A percentile compares a stretch with the other conserved stretches of the same genome.
phyloP scores from a whole-genome alignment of 2,888 invertebrate species.

The Hyppa rectilinea region DNA sequence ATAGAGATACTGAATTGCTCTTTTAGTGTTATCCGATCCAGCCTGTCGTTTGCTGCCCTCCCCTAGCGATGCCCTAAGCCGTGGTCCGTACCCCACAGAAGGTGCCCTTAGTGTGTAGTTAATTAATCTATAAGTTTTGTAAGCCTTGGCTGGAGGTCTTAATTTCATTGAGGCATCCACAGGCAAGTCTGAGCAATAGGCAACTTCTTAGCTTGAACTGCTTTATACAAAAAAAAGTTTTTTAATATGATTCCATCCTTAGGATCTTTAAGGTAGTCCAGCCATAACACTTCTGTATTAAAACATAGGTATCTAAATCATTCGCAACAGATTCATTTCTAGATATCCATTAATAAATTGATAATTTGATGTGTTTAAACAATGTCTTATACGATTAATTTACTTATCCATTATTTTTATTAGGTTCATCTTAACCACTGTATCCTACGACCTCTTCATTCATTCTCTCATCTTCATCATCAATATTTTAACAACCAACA shows the following conservation, averaged over 20 bases:
- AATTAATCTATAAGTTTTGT: too few relatives aligned
- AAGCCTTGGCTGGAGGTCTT: too few relatives aligned
- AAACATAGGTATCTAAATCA: not conserved
- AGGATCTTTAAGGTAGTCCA: not conserved
- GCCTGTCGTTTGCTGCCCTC: too few relatives aligned
- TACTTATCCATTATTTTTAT: not conserved
- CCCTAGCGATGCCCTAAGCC: too few relatives aligned
- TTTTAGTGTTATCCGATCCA: too few relatives aligned
- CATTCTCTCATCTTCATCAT: too few relatives aligned
- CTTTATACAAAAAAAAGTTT: not conserved
- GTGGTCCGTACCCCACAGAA: too few relatives aligned
- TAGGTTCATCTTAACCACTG: not conserved
- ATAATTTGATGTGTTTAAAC: not conserved
- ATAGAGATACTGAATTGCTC: too few relatives aligned
- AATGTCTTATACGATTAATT: not conserved
- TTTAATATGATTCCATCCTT: not conserved
- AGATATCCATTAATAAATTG: not conserved
- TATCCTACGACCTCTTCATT: not conserved
- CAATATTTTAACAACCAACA: not conserved
- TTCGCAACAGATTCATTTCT: not conserved
- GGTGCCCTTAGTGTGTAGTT: too few relatives aligned
- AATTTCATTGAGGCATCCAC: too few relatives aligned
- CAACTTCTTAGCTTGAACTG: too few relatives aligned
- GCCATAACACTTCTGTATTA: not conserved
- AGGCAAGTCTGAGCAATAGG: too few relatives aligned